Base-by-base conservation (phyloP, 2,797 vertebrate genomes). In the Gastrophryne carolinensis region DNA sequence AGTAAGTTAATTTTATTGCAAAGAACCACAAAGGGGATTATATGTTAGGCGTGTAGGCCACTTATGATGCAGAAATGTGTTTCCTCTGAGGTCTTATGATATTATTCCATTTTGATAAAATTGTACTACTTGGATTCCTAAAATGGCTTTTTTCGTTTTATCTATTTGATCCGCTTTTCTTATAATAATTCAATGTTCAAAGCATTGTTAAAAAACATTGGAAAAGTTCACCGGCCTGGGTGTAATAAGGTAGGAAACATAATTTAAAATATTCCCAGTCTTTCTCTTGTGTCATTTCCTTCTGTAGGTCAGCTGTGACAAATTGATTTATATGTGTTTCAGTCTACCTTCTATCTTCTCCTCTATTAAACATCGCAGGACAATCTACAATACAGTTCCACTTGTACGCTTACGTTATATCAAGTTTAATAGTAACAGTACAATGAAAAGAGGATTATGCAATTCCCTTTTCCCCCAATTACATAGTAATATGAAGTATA, bases 241-340 rank as follows among this genome's bases (percentile, higher is more conserved):
- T 63, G 32, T 63, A 63, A 73, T 72, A 57, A 72, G 44, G 69
- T 63, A 54, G 37, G 62, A 63, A 73, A 54, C 29, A 4, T 30
- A 53, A 63, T 63, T 17, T 73, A 32, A 71, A 23, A 71, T 49
- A 60, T 60, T 47, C 27, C 27, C 56, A 30, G 47, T 39, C 47
- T 73, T 73, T 73, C 57, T 53, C 23, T 41, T 34, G 58, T 47
- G 37, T 39, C 53, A 61, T 50, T 72, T 72, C 27, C 34, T 72
- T 50, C 54, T 52, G 58, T 72, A 72, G 58, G 70, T 73, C 44
- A 73, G 30, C 29, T 73, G 49, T 63, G 37, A 63, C 58, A 73
- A 63, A 73, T 63, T 73, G 34, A 72, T 72, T 72, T 62, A 72
- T 72, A 26, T 12, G 11, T 60, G 27, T 72, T 70, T 61, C 29